These are phyloP conservation scores for Halisarca cf. caerulea DNA, from an alignment of 37 sponge, comb jelly and placozoan species.

Conservation along the genomic window DNA sequence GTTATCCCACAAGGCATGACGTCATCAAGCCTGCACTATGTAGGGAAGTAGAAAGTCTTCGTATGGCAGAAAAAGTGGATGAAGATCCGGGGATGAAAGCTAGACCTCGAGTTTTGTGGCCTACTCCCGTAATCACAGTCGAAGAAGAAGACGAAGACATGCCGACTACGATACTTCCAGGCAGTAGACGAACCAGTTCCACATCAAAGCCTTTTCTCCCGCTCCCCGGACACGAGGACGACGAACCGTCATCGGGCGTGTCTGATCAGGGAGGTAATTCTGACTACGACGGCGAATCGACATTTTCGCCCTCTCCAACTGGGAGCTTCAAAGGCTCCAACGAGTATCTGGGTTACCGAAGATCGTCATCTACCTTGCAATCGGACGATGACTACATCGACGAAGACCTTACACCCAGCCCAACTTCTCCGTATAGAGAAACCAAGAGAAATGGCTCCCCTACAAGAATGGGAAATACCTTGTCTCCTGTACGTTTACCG, in stretches of 20 bases:
- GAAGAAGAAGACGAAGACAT: slow-evolving; percentile 10
- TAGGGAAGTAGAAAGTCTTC: neutral
- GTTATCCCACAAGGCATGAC: neutral
- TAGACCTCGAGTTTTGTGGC: neutral
- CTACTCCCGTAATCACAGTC: neutral
- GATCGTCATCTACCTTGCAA: neutral
- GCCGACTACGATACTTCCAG: neutral
- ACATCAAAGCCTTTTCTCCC: neutral
- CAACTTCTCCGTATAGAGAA: neutral
- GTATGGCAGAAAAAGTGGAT: neutral
- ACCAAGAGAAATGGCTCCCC: neutral
- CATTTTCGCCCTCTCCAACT: slow-evolving; percentile 52
- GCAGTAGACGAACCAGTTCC: neutral
- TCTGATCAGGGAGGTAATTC: slow-evolving; percentile 20
- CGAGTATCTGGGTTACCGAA: neutral
- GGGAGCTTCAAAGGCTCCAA: slow-evolving; percentile 56
- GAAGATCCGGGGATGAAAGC: neutral
- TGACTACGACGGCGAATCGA: slow-evolving; percentile 65
- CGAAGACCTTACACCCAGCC: slow-evolving; percentile 26
- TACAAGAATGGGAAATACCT: neutral
- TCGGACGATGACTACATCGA: slow-evolving; percentile 47
- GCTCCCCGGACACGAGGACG: slow-evolving; percentile 34
- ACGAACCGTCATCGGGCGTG: slow-evolving; percentile 17
- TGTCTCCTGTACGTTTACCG: neutral
- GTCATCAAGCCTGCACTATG: too few species aligned